phyloP scores from a whole-genome alignment of 2,888 invertebrate species.

The Adela reaumurella region DNA sequence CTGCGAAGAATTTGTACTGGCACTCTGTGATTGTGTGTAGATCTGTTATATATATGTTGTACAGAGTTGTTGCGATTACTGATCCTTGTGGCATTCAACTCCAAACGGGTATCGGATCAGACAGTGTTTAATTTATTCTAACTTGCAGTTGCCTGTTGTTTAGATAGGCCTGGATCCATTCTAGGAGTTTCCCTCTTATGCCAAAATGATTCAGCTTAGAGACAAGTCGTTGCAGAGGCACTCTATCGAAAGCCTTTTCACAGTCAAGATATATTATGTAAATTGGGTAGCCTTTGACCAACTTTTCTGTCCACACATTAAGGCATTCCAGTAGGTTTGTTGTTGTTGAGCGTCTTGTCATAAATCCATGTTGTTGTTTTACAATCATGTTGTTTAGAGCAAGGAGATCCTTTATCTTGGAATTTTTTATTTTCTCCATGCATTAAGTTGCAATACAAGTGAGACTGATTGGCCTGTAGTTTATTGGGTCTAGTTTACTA shows the following conservation, averaged over 20 bases:
- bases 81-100: constrained; percentile 2
- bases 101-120: background rate
- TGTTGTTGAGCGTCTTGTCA: background rate
- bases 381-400: no score
- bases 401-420: background rate
- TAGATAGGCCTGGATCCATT: background rate
- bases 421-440: background rate
- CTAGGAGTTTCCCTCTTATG: background rate
- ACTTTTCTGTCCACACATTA: background rate
- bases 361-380: background rate
- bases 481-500: background rate
- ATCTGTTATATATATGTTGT: background rate
- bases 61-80: background rate
- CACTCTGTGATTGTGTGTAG: background rate
- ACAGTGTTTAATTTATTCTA: background rate
- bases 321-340: background rate
- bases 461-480: constrained; percentile 3
- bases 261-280: background rate
- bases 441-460: constrained; percentile 1
- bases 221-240: background rate
- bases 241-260: background rate
- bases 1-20: background rate
- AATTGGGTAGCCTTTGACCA: background rate
- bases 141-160: background rate
- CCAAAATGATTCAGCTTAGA: background rate